These are phyloP conservation scores for Pyrgilauda ruficollis DNA, from an alignment of 2,113 vertebrate species.

Conservation along the genomic window DNA sequence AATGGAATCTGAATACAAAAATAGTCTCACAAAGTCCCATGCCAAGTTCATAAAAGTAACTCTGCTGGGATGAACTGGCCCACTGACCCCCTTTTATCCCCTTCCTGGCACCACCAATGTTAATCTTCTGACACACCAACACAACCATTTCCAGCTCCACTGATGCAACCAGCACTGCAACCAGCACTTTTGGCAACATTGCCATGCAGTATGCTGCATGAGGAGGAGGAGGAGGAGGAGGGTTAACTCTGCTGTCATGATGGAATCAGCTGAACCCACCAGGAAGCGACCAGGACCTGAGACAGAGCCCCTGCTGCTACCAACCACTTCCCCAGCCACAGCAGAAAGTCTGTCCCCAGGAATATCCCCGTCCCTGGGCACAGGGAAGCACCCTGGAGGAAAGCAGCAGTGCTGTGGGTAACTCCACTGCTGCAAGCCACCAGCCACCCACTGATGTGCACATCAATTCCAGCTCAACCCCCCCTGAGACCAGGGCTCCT, in stretches of 20 bases:
- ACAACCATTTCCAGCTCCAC: background rate
- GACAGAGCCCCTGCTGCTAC: fast-evolving
- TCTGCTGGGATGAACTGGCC: background rate
- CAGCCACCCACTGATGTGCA: background rate
- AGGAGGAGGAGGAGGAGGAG: background rate
- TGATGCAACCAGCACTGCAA: background rate
- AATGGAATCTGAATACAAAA: background rate
- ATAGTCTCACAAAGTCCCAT: background rate
- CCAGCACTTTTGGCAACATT: background rate
- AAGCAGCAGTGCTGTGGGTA: background rate
- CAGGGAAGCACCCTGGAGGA: fast-evolving
- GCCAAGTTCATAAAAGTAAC: background rate
- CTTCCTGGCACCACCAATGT: background rate
- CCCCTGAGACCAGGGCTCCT: background rate
- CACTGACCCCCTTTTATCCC: background rate
- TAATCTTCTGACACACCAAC: background rate
- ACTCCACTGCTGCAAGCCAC: background rate
- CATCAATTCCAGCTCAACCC: background rate
- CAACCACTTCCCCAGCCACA: fast-evolving
- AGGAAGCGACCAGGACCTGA: background rate
- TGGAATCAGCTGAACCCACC: background rate
- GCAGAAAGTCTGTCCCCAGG: background rate
- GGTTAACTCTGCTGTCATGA: background rate
- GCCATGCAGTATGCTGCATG: background rate
- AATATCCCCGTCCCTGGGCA: background rate